These are phyloP conservation scores for Thalpophila matura DNA, from an alignment of 2,888 invertebrate genomes.

Conservation along the genomic window DNA sequence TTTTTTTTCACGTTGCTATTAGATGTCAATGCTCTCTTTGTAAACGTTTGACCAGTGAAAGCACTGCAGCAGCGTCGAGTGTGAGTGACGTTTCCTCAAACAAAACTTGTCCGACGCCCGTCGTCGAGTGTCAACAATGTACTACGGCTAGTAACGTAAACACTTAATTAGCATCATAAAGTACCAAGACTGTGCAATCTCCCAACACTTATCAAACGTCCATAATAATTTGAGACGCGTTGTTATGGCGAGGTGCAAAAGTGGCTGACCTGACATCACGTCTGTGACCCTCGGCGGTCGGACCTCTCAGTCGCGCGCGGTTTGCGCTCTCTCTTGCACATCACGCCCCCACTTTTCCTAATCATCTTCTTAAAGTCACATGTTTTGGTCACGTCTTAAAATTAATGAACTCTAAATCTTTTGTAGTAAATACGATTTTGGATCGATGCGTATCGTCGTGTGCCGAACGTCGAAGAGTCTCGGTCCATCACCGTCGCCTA, in stretches of 20 bases:
- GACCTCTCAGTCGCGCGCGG: conserved; percentile 77
- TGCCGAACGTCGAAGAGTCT: conserved; percentile 73
- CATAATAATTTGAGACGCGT: conserved; percentile 91
- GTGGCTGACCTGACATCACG: conserved; percentile 92
- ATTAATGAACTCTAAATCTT: conserved; percentile 89
- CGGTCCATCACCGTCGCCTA: conserved; percentile 87
- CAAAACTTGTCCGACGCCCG: conserved; percentile 68
- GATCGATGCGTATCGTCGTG: conserved; percentile 72
- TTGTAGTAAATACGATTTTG: conserved; percentile 84
- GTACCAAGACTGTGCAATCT: conserved; percentile 89
- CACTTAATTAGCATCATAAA: conserved; percentile 90
- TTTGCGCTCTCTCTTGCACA: conserved; percentile 81
- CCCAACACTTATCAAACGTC: conserved; percentile 90
- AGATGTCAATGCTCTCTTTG: conserved; percentile 71
- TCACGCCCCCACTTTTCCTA: conserved; percentile 90
- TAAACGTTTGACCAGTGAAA: conserved; percentile 71
- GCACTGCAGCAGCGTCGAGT: conserved; percentile 71
- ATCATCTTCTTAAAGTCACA: conserved; percentile 89
- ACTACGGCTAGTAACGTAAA: conserved; percentile 78
- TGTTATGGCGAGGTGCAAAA: conserved; percentile 91
- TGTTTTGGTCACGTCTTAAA: conserved; percentile 84
- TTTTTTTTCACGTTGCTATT: conserved; percentile 58
- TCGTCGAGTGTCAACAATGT: conserved; percentile 76
- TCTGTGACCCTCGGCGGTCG: conserved; percentile 86
- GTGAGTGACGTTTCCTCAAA: conserved; percentile 75